Percentiles rank a stretch among this genome's conserved stretches.
Evolutionary conservation across 1,140 invertebrate species (phyloP).

Genomic region (Lasioglossum albipes): DNA sequence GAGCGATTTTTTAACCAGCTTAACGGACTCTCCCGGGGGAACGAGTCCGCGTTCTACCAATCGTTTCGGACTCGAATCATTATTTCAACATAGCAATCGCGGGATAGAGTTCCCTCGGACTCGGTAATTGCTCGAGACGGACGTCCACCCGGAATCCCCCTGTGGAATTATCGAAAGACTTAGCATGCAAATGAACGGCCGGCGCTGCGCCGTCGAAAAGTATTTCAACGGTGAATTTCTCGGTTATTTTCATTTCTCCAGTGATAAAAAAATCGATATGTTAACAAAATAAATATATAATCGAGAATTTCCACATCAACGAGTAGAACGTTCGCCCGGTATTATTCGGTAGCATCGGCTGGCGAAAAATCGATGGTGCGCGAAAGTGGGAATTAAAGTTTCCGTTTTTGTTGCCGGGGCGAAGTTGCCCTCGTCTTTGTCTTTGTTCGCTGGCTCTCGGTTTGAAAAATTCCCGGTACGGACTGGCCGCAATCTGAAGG

Average conservation of each 20-base stretch:
- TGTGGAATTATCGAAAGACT: slow-evolving; percentile 30
- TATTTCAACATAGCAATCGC: background rate
- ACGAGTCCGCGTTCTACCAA: too few relatives aligned
- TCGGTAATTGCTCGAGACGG: slow-evolving; percentile 11
- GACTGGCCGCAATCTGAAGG: slow-evolving; percentile 25
- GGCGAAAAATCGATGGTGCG: background rate
- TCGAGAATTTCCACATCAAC: too few relatives aligned
- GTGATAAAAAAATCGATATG: too few relatives aligned
- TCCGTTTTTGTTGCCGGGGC: background rate
- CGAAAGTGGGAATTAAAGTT: background rate
- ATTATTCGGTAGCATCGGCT: too few relatives aligned
- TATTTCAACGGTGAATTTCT: too few relatives aligned
- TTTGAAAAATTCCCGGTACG: slow-evolving; percentile 8
- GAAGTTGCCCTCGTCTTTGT: background rate
- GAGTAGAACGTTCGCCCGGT: too few relatives aligned
- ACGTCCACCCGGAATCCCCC: background rate
- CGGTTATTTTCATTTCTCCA: too few relatives aligned
- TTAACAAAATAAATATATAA: too few relatives aligned
- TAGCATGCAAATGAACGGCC: slow-evolving; percentile 21
- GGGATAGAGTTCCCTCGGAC: background rate
- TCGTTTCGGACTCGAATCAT: background rate
- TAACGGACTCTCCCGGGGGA: too few relatives aligned
- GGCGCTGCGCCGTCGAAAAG: background rate
- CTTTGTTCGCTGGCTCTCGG: background rate
- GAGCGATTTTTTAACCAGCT: too few relatives aligned